Evolutionary conservation across 2,797 vertebrate species (phyloP).

Genomic region (Carapus acus): DNA sequence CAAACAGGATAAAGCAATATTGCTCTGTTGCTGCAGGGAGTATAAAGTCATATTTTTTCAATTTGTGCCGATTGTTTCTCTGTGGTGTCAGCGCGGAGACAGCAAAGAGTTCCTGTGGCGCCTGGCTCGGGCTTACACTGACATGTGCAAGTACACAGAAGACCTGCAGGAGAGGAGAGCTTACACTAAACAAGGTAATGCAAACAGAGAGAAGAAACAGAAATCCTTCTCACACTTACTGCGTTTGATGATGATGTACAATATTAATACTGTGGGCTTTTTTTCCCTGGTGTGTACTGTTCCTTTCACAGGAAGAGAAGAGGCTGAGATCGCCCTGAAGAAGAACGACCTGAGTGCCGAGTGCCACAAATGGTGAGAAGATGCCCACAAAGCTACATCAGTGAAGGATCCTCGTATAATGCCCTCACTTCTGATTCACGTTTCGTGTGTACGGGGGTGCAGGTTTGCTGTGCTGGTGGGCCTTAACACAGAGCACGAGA

Average conservation of each 20-base stretch:
- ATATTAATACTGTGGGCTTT: too few relatives aligned
- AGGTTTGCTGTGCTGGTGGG: slow-evolving; percentile 70
- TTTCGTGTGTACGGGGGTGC: slow-evolving; percentile 4
- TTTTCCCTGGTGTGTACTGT: too few relatives aligned
- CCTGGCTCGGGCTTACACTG: slow-evolving; percentile 84
- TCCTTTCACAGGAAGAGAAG: slow-evolving; percentile 74
- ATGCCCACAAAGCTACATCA: neutral
- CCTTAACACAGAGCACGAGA: slow-evolving; percentile 55
- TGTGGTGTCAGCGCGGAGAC: slow-evolving; percentile 71
- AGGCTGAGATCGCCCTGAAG: slow-evolving; percentile 76
- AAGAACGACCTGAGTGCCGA: slow-evolving; percentile 75
- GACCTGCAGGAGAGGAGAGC: slow-evolving; percentile 73
- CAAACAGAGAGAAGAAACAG: neutral
- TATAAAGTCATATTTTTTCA: too few relatives aligned
- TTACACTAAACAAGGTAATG: slow-evolving; percentile 73
- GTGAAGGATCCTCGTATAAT: too few relatives aligned
- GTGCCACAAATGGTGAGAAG: slow-evolving; percentile 86
- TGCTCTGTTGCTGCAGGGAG: too few relatives aligned
- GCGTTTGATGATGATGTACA: too few relatives aligned
- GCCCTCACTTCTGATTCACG: too few relatives aligned
- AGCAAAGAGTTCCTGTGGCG: slow-evolving; percentile 86
- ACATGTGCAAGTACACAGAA: slow-evolving; percentile 76
- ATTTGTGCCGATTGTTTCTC: neutral
- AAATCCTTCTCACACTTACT: too few relatives aligned
- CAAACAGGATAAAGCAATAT: too few relatives aligned